Percentiles rank a stretch among this genome's conserved stretches.
These are phyloP conservation scores for Neoniphon sammara DNA, from an alignment of 2,797 vertebrate genomes.

Conservation along the genomic window DNA sequence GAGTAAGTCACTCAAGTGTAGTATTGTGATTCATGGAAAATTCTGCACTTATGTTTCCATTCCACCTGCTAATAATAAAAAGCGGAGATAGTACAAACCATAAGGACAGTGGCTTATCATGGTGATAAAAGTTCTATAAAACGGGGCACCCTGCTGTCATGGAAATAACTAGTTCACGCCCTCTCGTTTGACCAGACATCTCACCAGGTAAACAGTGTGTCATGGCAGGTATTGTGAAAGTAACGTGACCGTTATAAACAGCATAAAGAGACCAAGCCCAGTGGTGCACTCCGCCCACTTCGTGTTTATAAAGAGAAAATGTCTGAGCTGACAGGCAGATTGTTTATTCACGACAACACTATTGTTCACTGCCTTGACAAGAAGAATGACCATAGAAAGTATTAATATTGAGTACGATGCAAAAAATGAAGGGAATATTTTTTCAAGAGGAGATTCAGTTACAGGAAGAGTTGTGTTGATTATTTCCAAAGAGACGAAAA, in stretches of 20 bases:
- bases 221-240: background rate
- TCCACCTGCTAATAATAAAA: too few species aligned
- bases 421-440: conserved; percentile 43
- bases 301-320: background rate
- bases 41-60: too few species aligned
- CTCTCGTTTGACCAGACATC: too few species aligned
- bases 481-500: conserved; percentile 26
- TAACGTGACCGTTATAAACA: conserved; percentile 1
- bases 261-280: background rate
- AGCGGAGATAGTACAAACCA: too few species aligned
- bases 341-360: background rate
- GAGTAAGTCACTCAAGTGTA: too few species aligned
- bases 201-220: too few species aligned
- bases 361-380: background rate
- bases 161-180: background rate
- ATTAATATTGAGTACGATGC: conserved; percentile 47
- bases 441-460: conserved; percentile 47
- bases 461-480: conserved; percentile 40
- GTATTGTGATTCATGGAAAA: too few species aligned
- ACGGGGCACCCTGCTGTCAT: background rate
- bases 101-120: too few species aligned
- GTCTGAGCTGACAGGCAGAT: background rate
- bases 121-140: too few species aligned
- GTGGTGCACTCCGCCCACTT: background rate
- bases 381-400: conserved; percentile 28